Conservation (phyloP, 2,888 invertebrate genomes). For the Hypselothyrea guttata region DNA sequence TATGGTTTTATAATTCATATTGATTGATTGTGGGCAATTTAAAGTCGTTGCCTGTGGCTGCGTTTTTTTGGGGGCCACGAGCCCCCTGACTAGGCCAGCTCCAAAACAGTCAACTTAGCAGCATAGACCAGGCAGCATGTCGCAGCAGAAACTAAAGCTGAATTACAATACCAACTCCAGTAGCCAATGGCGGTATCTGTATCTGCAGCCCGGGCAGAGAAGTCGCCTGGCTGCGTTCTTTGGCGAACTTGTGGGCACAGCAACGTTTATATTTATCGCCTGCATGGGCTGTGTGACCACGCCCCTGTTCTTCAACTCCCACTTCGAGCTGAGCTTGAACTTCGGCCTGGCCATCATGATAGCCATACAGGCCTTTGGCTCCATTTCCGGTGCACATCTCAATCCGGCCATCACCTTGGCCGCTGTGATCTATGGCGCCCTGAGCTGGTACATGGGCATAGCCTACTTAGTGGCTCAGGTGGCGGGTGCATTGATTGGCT, state of each 20-base stretch:
- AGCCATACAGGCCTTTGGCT: slow-evolving; percentile 88
- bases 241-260: slow-evolving; percentile 87
- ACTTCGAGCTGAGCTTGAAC: slow-evolving; percentile 73
- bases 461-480: slow-evolving; percentile 86
- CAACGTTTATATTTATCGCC: slow-evolving; percentile 87
- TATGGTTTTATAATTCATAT: slow-evolving; percentile 72
- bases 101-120: neutral
- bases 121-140: slow-evolving; percentile 39
- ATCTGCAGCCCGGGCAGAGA: slow-evolving; percentile 32
- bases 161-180: slow-evolving; percentile 8
- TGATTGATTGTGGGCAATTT: slow-evolving; percentile 61
- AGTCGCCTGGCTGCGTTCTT: slow-evolving; percentile 75
- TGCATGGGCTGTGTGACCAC: slow-evolving; percentile 86
- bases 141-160: slow-evolving; percentile 43
- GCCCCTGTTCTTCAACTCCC: slow-evolving; percentile 70
- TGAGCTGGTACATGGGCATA: slow-evolving; percentile 82
- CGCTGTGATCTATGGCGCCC: slow-evolving; percentile 82
- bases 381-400: slow-evolving; percentile 89
- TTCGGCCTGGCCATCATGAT: slow-evolving; percentile 88
- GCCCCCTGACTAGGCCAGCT: neutral
- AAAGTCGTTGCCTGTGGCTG: slow-evolving; percentile 26
- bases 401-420: slow-evolving; percentile 89
- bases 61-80: neutral
- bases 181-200: slow-evolving; percentile 38
- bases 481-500: slow-evolving; percentile 86